Evolutionary conservation across 2,888 invertebrate species (phyloP).

Genomic region (Trimorus sp.): DNA sequence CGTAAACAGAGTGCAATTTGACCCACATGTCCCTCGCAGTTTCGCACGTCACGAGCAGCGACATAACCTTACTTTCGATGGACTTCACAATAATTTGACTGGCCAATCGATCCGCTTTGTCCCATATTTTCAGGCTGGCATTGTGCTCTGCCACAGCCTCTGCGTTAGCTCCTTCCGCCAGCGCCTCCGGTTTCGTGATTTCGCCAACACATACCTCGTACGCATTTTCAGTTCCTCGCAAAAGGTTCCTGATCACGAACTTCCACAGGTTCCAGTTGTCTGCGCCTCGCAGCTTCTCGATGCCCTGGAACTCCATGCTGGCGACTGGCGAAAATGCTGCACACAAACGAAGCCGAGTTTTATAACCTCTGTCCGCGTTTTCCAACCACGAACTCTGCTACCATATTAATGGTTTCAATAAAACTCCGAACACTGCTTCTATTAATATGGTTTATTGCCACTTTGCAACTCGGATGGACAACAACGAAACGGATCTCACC

Average conservation of each 20-base stretch:
- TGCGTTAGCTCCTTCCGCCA: conserved; percentile 2
- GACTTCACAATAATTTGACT: conserved; percentile 40
- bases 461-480: too few relatives aligned
- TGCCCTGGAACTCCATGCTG: conserved; percentile 43
- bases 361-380: not conserved
- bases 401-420: conserved; percentile 31
- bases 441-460: conserved; percentile 12
- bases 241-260: conserved; percentile 43
- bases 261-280: conserved; percentile 55
- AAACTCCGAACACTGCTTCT: not conserved
- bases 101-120: conserved; percentile 47
- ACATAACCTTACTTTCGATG: conserved; percentile 34
- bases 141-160: conserved; percentile 7
- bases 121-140: conserved; percentile 2
- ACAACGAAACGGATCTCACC: too few relatives aligned
- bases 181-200: conserved; percentile 23
- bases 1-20: conserved; percentile 46
- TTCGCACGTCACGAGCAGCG: conserved; percentile 42
- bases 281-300: conserved; percentile 42
- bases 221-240: conserved; percentile 43
- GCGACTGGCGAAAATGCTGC: conserved; percentile 6
- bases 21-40: conserved; percentile 47
- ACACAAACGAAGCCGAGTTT: too few relatives aligned
- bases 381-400: conserved; percentile 51
- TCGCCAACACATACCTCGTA: conserved; percentile 49